Percentiles rank a stretch among this genome's conserved stretches.
Evolutionary conservation across 2,113 vertebrate genomes (phyloP).

Genomic region (Maylandia zebra): DNA sequence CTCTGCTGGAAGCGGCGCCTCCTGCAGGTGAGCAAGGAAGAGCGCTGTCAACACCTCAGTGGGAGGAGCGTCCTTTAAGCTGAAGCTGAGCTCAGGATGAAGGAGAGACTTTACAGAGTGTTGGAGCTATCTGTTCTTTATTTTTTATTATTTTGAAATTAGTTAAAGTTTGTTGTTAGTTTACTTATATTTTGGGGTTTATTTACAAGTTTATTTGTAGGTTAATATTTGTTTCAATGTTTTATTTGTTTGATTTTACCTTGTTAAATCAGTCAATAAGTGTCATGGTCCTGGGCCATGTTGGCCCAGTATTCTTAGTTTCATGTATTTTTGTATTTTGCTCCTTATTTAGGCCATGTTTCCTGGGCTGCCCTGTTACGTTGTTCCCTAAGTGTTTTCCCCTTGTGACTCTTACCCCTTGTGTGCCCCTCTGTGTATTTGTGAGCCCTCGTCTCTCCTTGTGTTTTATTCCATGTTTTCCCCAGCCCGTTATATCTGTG

Average conservation of each 20-base stretch:
- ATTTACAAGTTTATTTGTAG: background rate
- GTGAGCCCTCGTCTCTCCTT: too few species aligned
- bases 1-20: background rate
- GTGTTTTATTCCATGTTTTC: too few species aligned
- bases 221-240: too few species aligned
- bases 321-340: too few species aligned
- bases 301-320: too few species aligned
- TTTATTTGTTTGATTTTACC: background rate
- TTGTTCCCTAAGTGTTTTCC: too few species aligned
- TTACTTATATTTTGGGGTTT: background rate
- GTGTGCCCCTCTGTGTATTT: too few species aligned
- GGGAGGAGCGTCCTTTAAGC: background rate
- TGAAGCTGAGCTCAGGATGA: background rate
- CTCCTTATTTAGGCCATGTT: too few species aligned
- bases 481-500: too few species aligned
- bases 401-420: too few species aligned
- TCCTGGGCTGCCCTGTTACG: too few species aligned
- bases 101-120: background rate
- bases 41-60: background rate
- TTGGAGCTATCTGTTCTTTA: rapidly evolving
- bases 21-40: background rate
- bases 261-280: rapidly evolving
- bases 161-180: background rate
- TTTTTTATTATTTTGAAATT: background rate
- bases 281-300: too few species aligned